Conservation (phyloP, 2,888 invertebrate genomes). For the Euzophera pinguis region DNA sequence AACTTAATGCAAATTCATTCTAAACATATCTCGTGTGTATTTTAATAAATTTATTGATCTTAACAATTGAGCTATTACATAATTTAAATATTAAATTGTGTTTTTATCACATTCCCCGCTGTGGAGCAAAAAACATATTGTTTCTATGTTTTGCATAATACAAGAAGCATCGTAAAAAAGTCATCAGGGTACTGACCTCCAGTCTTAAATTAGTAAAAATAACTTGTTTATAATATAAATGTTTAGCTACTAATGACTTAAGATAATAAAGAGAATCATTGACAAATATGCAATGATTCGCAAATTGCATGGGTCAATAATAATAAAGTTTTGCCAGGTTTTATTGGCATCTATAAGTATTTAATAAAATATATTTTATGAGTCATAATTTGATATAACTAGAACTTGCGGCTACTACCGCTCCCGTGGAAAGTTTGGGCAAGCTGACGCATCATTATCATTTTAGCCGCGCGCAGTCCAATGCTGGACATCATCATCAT, state of each 20-base stretch:
- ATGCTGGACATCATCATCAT: too few species aligned
- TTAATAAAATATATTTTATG: too few species aligned
- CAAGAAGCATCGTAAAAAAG: slow-evolving; percentile 1
- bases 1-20: not conserved
- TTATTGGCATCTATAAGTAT: too few species aligned
- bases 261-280: not conserved
- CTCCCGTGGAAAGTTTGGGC: too few species aligned
- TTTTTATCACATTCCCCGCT: not conserved
- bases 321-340: too few species aligned
- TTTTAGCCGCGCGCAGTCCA: too few species aligned
- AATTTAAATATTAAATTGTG: slow-evolving; percentile 4
- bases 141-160: slow-evolving; percentile 3
- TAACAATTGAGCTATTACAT: slow-evolving; percentile 1
- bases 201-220: slow-evolving; percentile 1
- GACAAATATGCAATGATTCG: too few species aligned
- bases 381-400: too few species aligned
- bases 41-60: not conserved
- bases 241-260: not conserved
- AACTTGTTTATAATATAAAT: not conserved
- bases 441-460: too few species aligned
- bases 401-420: too few species aligned
- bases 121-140: slow-evolving; percentile 7
- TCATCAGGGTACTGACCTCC: slow-evolving; percentile 10
- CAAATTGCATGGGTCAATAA: too few species aligned
- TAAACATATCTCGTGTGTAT: not conserved